Percentiles rank a stretch among this genome's conserved stretches.
Evolutionary conservation across 1,140 invertebrate species (phyloP).

Genomic region (Drosophila nannoptera): DNA sequence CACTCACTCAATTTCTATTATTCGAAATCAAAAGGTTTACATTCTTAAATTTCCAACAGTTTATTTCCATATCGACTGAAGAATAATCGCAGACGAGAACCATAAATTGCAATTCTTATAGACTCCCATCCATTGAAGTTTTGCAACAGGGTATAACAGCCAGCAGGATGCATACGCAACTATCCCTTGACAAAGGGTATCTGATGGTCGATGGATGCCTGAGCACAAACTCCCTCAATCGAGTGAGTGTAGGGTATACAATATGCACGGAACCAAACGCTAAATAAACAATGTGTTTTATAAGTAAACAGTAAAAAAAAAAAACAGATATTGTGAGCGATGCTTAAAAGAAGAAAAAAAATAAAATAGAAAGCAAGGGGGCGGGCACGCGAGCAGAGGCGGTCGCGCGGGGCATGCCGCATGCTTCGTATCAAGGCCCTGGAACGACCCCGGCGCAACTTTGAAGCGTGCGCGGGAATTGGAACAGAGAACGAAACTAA

Average conservation of each 20-base stretch:
- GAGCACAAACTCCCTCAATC: background rate
- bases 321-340: slow-evolving; percentile 54
- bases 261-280: slow-evolving; percentile 43
- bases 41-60: background rate
- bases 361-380: slow-evolving; percentile 5
- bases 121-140: no score
- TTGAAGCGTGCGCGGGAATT: slow-evolving; percentile 36
- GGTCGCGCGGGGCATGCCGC: slow-evolving; percentile 19
- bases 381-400: slow-evolving; percentile 5
- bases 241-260: slow-evolving; percentile 12
- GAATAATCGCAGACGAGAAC: slow-evolving; percentile 5
- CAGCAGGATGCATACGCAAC: no score
- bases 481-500: slow-evolving; percentile 2
- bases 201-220: background rate
- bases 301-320: slow-evolving; percentile 49
- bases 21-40: no score
- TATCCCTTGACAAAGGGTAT: background rate
- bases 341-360: slow-evolving; percentile 33
- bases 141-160: background rate
- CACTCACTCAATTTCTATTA: no score
- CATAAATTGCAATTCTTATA: background rate
- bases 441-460: slow-evolving; percentile 37
- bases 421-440: slow-evolving; percentile 36
- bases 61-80: slow-evolving; percentile 1
- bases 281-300: slow-evolving; percentile 64